Evolutionary conservation across 2,888 invertebrate species (phyloP), one percentile per base, ranked within the genome.

Genomic region (Watsonalla cultraria): DNA sequence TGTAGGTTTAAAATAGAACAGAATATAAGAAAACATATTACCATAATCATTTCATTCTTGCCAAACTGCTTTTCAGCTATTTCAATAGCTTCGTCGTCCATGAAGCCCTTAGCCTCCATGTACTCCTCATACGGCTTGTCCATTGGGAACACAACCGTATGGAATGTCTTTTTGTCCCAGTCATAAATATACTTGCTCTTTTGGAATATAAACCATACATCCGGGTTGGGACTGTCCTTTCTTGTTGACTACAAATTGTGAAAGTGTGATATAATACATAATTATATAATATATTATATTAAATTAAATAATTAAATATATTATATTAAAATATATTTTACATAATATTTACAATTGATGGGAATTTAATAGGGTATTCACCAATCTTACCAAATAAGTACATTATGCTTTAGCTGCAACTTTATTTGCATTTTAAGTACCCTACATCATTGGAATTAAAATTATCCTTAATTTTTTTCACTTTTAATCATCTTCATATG

Each of bases 121-220:
- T 98, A 98, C 65, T 94, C 92, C 46, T 92, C 92, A 66, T 95
- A 92, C 2, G 92, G 80, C 59, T 94, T 92, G 66, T 96, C 90
- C 5, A 95, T 93, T 0, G 99, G 99, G 84, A 98, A 99, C 61
- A 95, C 93, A 34, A 99, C 88, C 0, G 96, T 95, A 54, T 93
- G 89, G 79, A 99, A 99, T 49, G 86, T 87, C 66, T 96, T 95
- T 62, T 95, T 95, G 9, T 96, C 93, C 64, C 94, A 93, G 74
- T 97, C 94, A 94, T 97, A 99, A 46, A 96, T 88, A 85, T 99
- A 99, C 82, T 98, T 98, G 6, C 97, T 97, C 84, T 99, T 99
- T 94, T 99, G 99, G 83, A 99, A 99, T 66, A 95, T 93, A 78
- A 99, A 97, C 96, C 97, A 99, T 37, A 95, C 87, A 68, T 92